These are phyloP conservation scores for Hippocampus comes DNA, from an alignment of 2,113 vertebrate genomes.

Conservation along the genomic window DNA sequence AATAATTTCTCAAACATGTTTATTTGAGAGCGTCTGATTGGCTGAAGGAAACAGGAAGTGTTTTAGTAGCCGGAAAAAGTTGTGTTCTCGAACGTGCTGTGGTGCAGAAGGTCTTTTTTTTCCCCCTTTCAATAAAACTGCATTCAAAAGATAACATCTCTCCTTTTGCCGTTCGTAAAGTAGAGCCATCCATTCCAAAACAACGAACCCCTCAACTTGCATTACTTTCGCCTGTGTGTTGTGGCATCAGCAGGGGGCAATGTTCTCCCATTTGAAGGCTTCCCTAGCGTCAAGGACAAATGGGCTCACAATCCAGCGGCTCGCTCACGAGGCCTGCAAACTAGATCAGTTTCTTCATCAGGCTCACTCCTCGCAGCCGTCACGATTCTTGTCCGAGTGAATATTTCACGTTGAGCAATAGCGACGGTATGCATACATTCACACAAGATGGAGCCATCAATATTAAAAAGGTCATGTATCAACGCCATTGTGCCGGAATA, in stretches of 20 bases:
- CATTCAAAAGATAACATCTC: too few relatives aligned
- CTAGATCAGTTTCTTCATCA: background rate
- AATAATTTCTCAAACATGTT: too few relatives aligned
- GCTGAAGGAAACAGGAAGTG: too few relatives aligned
- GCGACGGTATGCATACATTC: slow-evolving; percentile 12
- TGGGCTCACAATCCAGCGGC: slow-evolving; percentile 31
- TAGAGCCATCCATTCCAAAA: too few relatives aligned
- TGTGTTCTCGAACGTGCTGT: too few relatives aligned
- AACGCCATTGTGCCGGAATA: slow-evolving; percentile 29
- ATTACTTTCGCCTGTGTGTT: slow-evolving; percentile 14
- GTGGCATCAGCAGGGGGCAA: slow-evolving; percentile 72
- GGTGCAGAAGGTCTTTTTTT: too few relatives aligned
- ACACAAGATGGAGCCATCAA: slow-evolving; percentile 45
- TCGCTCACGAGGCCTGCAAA: slow-evolving; percentile 12
- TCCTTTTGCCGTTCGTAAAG: too few relatives aligned
- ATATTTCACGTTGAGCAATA: slow-evolving; percentile 42
- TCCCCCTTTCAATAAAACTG: too few relatives aligned
- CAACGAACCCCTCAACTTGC: background rate
- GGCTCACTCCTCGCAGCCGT: background rate
- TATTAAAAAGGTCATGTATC: slow-evolving; percentile 19
- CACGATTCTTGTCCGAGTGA: slow-evolving; percentile 24
- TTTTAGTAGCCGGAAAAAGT: too few relatives aligned
- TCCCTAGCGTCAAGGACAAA: slow-evolving; percentile 44
- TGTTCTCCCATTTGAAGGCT: slow-evolving; percentile 68
- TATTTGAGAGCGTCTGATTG: too few relatives aligned